phyloP scores from a whole-genome alignment of 64 coral and sea anemone genomes.

The Anthopleura sola region DNA sequence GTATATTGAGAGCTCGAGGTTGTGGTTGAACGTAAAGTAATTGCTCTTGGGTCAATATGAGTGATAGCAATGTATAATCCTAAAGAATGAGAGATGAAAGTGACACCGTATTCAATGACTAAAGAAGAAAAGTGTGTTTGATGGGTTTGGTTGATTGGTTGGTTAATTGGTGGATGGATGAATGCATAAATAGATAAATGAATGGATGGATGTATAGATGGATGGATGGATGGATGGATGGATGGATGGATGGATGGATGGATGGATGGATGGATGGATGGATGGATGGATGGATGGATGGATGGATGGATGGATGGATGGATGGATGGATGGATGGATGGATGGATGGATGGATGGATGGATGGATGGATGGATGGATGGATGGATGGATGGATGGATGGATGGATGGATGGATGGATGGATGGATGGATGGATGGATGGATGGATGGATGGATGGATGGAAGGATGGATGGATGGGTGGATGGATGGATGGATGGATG shows the following conservation, averaged over 20 bases:
- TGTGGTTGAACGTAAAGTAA: neutral
- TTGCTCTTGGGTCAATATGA: neutral
- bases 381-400: neutral
- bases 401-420: too few species aligned
- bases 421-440: too few species aligned
- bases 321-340: neutral
- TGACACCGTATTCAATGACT: too few species aligned
- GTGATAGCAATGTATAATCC: neutral
- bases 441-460: neutral
- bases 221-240: neutral
- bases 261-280: neutral
- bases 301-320: neutral
- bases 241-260: neutral
- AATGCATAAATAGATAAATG: neutral
- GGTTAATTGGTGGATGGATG: neutral
- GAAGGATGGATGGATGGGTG: neutral
- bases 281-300: neutral
- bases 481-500: too few species aligned
- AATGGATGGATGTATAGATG: neutral
- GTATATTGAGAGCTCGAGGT: neutral
- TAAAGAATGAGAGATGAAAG: too few species aligned
- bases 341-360: neutral
- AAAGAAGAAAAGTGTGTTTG: too few species aligned
- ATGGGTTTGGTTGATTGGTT: too few species aligned
- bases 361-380: neutral